Evolutionary conservation across 2,113 vertebrate species (phyloP), one percentile per base, ranked within the genome.

Genomic region (Elanoides forficatus): DNA sequence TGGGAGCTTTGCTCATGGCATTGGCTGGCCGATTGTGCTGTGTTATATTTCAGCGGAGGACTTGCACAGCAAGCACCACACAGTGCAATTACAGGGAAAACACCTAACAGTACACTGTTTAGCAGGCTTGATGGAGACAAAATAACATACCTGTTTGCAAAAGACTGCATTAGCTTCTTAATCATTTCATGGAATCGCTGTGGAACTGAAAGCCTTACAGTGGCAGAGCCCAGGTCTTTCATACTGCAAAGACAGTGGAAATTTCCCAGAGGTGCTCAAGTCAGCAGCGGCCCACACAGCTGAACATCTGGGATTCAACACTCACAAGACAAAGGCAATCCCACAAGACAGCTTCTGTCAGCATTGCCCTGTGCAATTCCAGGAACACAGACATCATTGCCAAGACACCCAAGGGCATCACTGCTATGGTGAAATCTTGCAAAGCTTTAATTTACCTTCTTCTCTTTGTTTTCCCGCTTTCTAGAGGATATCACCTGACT

Each of bases 151-250:
- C 13, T 1, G 2, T 2, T 29, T 53, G 22, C 60, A 45, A 53
- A 79, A 59, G 84, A 20, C 83, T 38, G 70, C 56, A 23, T 11
- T 15, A 18, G 32, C 9, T 65, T 16, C 73, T 73, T 25, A 63
- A 2, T 53, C 58, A 19, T 27, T n/a, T 62, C 58, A 19, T 0
- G 15, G 52, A 32, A 34, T 4, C 3, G 0, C 72, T 38, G 40
- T 7, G 53, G 65, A 85, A 34, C 58, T 2, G 8, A 29, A n/a
- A 53, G 8, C 15, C 55, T 30, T 34, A 5, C 47, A 7, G 34
- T 11, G 34, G 34, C 48, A 5, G 0, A 40, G 47, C 42, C 66
- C 50, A 13, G 62, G 14, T 20, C 62, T 26, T 40, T 47, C 3
- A 1, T 14, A 5, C 30, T 30, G 36, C 21, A 18, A 48, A 32